Percentiles rank a stretch among this genome's conserved stretches.
These are phyloP conservation scores for Tyto alba DNA, from an alignment of 2,113 vertebrate genomes.

Conservation along the genomic window DNA sequence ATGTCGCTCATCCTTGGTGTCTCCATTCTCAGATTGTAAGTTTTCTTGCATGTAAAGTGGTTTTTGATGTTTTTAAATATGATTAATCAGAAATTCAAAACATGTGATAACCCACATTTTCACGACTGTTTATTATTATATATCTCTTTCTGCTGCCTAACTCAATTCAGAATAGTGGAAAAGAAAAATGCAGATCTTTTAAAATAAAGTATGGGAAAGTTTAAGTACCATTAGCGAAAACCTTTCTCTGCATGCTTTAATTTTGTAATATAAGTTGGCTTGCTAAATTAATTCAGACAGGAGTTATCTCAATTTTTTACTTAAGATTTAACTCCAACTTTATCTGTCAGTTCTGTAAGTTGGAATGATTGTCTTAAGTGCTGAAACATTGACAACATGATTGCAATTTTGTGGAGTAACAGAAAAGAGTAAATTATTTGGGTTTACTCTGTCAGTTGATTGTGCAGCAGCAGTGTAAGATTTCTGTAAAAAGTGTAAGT, in stretches of 20 bases:
- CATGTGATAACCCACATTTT: neutral
- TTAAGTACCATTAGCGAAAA: neutral
- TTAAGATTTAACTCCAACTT: neutral
- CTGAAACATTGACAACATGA: neutral
- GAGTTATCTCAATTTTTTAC: neutral
- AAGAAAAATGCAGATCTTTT: neutral
- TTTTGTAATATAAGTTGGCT: neutral
- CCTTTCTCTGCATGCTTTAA: neutral
- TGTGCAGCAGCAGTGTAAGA: neutral
- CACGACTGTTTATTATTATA: neutral
- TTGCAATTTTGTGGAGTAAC: neutral
- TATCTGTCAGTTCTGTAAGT: neutral
- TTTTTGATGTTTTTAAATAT: neutral
- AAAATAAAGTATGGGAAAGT: neutral
- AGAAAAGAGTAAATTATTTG: neutral
- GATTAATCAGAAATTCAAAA: neutral
- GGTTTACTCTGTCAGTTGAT: neutral
- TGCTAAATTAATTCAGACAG: neutral
- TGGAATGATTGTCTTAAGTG: neutral
- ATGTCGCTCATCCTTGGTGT: neutral
- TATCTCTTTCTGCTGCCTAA: neutral
- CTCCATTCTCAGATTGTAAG: neutral
- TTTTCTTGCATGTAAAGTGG: neutral
- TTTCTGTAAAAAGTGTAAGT: neutral
- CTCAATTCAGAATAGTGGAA: neutral